Evolutionary conservation across 2,797 vertebrate species (phyloP).

Genomic region (Lagorchestes hirsutus): DNA sequence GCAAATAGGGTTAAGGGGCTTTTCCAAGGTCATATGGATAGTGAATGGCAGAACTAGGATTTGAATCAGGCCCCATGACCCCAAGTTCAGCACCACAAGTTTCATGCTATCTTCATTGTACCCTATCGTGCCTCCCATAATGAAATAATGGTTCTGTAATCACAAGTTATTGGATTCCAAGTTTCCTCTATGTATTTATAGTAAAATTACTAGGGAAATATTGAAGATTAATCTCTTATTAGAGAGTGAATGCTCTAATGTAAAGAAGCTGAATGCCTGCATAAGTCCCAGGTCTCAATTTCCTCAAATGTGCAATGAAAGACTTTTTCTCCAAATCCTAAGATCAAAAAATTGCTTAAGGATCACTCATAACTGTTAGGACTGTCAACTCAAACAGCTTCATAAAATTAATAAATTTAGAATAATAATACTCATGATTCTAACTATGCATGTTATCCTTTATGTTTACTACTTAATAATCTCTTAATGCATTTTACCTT

Average conservation of each 20-base stretch:
- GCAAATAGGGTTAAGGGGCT: neutral
- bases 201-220: neutral
- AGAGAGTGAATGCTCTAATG: neutral
- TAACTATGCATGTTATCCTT: neutral
- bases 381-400: neutral
- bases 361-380: neutral
- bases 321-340: neutral
- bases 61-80: neutral
- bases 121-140: neutral
- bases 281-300: constrained; percentile 39
- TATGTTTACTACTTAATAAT: neutral
- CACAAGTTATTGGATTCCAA: neutral
- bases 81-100: neutral
- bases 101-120: neutral
- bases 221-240: constrained; percentile 21
- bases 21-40: neutral
- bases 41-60: accelerated
- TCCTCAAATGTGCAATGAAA: constrained; percentile 62
- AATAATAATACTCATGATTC: neutral
- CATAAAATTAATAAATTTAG: neutral
- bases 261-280: neutral
- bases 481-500: neutral
- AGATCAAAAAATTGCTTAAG: neutral
- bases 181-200: neutral
- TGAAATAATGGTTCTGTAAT: neutral